Evolutionary conservation across 1,140 invertebrate species (phyloP), one percentile per base, ranked within the genome.

Genomic region (Pachypeltis micranthus): DNA sequence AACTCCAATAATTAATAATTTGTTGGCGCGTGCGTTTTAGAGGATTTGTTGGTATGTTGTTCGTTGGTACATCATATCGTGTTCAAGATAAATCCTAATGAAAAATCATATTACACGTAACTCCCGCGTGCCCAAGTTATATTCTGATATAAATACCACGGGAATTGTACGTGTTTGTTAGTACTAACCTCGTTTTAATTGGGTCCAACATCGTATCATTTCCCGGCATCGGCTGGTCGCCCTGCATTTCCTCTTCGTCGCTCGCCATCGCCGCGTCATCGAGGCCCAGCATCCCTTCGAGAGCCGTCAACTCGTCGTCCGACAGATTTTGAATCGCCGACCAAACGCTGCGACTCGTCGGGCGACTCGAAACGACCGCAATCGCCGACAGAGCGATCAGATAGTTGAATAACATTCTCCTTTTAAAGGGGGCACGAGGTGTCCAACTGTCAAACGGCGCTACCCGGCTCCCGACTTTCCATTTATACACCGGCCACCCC

Each of bases 141-240:
- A n/a, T n/a, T n/a, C n/a, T n/a, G n/a, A n/a, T n/a, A n/a, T n/a
- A n/a, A n/a, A n/a, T n/a, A n/a, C n/a, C n/a, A n/a, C n/a, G n/a
- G n/a, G n/a, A n/a, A n/a, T n/a, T n/a, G n/a, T n/a, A n/a, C n/a
- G n/a, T n/a, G n/a, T n/a, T n/a, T n/a, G n/a, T n/a, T 10, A 21
- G 47, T 3, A 51, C 4, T 51, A 16, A 51, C 47, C 47, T 51
- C 3, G 47, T 10, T 51, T 51, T 51, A 21, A 51, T 51, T 10
- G 47, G 47, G 21, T 61, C 64, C 24, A 34, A 39, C 1, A 44
- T 21, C 2, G 64, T 59, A 51, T 61, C 61, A 39, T 65, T 60
- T 4, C 64, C 64, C n/a, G 60, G 64, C 23, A 28, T 23, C 64
- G 61, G 51, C 29, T 62, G 39, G 24, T 62, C 64, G 21, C 51